Percentiles rank a stretch among this genome's conserved stretches.
Evolutionary conservation across 30 jellyfish, hydroid and myxozoan species (phyloP).

Genomic region (Phacellophora camtschatica): DNA sequence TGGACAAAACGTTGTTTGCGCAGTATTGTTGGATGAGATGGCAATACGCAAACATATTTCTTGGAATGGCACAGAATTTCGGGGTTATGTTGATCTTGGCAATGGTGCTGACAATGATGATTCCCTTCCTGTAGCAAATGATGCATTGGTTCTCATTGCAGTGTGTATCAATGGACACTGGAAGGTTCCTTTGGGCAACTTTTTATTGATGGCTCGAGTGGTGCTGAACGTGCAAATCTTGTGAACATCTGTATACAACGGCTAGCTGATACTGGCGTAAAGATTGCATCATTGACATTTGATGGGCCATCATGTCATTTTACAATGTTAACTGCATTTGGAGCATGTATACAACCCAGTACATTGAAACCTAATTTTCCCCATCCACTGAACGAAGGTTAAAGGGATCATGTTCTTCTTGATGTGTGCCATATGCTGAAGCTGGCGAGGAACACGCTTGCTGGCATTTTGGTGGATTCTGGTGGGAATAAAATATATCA

Average conservation of each 20-base stretch:
- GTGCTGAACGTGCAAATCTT: conserved; percentile 56
- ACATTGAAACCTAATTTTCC: conserved; percentile 23
- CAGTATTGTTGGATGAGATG: conserved; percentile 59
- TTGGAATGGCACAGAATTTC: conserved; percentile 41
- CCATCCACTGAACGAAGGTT: conserved; percentile 29
- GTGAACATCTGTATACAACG: conserved; percentile 26
- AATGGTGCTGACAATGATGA: conserved; percentile 28
- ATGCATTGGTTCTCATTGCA: conserved; percentile 51
- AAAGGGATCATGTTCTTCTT: conserved; percentile 20
- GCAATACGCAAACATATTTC: conserved; percentile 42
- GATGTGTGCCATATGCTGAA: conserved; percentile 87
- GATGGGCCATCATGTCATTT: conserved; percentile 64
- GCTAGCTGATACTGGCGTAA: conserved; percentile 33
- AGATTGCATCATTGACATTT: conserved; percentile 26
- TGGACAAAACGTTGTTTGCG: conserved; percentile 8
- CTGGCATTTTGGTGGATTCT: conserved; percentile 38
- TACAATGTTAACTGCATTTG: conserved; percentile 51
- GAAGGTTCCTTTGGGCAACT: conserved; percentile 53
- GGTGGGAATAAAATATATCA: conserved; percentile 28
- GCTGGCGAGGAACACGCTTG: conserved; percentile 65
- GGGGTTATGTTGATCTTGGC: conserved; percentile 50
- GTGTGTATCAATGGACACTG: conserved; percentile 46
- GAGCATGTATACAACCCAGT: conserved; percentile 9
- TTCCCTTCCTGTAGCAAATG: conserved; percentile 30
- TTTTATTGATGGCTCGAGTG: conserved; percentile 52